phyloP scores from a whole-genome alignment of 1,140 invertebrate species.

The Belonocnema kinseyi region DNA sequence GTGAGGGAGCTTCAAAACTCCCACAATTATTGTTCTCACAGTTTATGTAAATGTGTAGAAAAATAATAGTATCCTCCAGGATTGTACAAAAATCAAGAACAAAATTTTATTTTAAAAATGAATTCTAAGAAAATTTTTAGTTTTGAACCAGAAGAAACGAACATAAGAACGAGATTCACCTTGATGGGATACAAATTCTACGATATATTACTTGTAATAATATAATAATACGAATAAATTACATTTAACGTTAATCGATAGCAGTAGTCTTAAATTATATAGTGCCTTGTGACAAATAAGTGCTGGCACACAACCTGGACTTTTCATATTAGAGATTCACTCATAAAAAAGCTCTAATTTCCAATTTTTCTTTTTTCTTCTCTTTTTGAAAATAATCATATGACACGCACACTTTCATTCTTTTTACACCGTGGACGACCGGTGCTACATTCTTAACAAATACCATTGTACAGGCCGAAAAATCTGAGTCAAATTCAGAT shows the following conservation, averaged over 20 bases:
- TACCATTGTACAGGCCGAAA: slow-evolving; percentile 17
- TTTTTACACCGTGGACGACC: not conserved
- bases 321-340: not conserved
- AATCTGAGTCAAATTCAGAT: slow-evolving; percentile 4
- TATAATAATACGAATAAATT: not conserved
- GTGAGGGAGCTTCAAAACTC: too few relatives aligned
- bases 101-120: too few relatives aligned
- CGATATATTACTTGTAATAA: not conserved
- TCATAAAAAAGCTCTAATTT: not conserved
- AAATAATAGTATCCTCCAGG: too few relatives aligned
- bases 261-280: slow-evolving; percentile 10
- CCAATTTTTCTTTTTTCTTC: not conserved
- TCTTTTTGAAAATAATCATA: not conserved
- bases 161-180: too few relatives aligned
- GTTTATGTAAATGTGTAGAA: too few relatives aligned
- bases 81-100: too few relatives aligned
- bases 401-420: not conserved
- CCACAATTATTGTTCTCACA: too few relatives aligned
- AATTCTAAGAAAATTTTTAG: too few relatives aligned
- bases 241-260: not conserved
- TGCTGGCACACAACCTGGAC: not conserved
- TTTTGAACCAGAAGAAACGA: too few relatives aligned
- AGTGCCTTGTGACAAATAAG: slow-evolving; percentile 21
- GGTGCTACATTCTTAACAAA: not conserved
- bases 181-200: too few relatives aligned